Evolutionary conservation across 2,888 invertebrate genomes (phyloP), one percentile per base, ranked within the genome.

Genomic region (Pharmacophagus antenor): DNA sequence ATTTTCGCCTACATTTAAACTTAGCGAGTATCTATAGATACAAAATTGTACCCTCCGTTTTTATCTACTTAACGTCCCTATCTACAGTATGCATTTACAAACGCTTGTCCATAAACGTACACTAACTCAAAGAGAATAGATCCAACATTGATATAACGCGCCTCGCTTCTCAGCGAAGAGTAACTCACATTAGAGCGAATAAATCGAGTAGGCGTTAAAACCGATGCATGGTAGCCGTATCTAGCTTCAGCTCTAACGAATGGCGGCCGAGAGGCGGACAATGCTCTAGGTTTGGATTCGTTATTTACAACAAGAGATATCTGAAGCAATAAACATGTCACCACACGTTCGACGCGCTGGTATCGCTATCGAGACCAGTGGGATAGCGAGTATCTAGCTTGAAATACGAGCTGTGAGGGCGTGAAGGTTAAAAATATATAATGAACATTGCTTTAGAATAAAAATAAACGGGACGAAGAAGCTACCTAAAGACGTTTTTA

Each of bases 311-410:
- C 63, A 63, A 64, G 66, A 74, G 77, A 80, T 86, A 87, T 84
- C 82, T 78, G 65, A 65, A 58, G 78, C 81, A 73, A 77, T 88
- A 87, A 88, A 88, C 84, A 83, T 81, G 85, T 86, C 86, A 82
- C 76, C 84, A 78, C 74, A 72, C 69, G 73, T 73, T 68, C 73
- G 72, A 68, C 69, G 71, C 70, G 56, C 59, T 46, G 41, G 67
- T 63, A 59, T 63, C 67, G 66, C 66, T 67, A 70, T 69, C 74
- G 72, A 37, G 37, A 22, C 17, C 56, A 56, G 41, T 68, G 70
- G n/a, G 65, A 53, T 65, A 44, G 66, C 68, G 67, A 71, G 70
- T 76, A 70, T 72, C 68, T 68, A 67, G 20, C 48, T 68, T 76
- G 70, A 79, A 71, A 65, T 74, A 79, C 66, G 65, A 67, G 61